A percentile compares a stretch with the other conserved stretches of the same genome.
Conservation (phyloP, 2,797 vertebrate species). For the Ptychobarbus kaznakovi region DNA sequence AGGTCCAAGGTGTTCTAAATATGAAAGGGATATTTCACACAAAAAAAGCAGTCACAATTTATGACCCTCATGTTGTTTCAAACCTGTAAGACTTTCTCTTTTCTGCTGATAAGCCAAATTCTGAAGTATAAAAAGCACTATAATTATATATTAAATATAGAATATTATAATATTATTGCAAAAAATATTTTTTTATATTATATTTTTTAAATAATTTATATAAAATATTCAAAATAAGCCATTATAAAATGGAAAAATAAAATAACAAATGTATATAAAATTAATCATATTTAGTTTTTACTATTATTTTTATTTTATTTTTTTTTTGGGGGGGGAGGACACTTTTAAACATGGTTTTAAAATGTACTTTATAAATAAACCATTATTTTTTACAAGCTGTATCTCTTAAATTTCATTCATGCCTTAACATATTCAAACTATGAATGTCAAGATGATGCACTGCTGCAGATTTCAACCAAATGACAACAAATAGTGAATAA, state of each 20-base stretch:
- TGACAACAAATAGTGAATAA: background rate
- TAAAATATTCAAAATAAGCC: background rate
- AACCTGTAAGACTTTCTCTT: background rate
- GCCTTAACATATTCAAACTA: background rate
- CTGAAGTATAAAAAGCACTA: background rate
- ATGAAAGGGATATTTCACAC: background rate
- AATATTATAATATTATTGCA: background rate
- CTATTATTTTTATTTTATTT: background rate
- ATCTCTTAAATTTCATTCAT: background rate
- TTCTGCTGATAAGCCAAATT: background rate
- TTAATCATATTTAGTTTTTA: slow-evolving; percentile 23
- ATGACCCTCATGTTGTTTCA: background rate
- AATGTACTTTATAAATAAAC: background rate
- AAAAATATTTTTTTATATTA: too few relatives aligned
- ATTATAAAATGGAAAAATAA: background rate
- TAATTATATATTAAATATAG: background rate
- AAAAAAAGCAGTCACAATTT: background rate
- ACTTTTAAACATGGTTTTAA: background rate
- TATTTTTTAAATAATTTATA: background rate
- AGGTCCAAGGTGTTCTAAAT: background rate
- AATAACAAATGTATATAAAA: background rate
- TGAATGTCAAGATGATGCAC: background rate
- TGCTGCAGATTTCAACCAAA: background rate
- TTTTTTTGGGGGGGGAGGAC: background rate
- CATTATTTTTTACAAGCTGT: background rate